Conservation (phyloP, 2,888 invertebrate species). For the Tinea pellionella region DNA sequence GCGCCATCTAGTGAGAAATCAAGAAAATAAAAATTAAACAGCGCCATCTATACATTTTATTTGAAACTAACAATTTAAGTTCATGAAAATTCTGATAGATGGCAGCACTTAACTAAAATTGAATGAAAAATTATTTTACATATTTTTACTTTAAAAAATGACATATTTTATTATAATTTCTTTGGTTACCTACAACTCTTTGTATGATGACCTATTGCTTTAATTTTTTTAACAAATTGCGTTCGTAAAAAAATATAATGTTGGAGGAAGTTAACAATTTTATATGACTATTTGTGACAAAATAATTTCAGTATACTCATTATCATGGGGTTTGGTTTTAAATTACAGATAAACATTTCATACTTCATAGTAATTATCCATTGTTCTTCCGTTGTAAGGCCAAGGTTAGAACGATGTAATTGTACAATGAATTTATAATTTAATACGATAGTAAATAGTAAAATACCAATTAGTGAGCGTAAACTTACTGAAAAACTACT, state of each 20-base stretch:
- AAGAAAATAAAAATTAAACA: neutral
- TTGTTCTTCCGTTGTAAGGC: neutral
- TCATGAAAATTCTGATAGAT: neutral
- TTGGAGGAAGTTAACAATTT: neutral
- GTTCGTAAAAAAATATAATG: neutral
- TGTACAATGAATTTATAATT: neutral
- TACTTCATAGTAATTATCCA: constrained; percentile 9
- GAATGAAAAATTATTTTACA: too few relatives aligned
- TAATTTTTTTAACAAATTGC: neutral
- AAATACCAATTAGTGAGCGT: too few relatives aligned
- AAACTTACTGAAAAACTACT: too few relatives aligned
- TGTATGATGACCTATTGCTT: neutral
- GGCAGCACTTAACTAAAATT: neutral
- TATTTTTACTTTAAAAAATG: too few relatives aligned
- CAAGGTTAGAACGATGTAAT: neutral
- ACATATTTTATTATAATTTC: too few relatives aligned
- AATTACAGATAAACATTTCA: neutral
- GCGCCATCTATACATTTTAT: neutral
- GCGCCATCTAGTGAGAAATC: too few relatives aligned
- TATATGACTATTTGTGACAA: neutral
- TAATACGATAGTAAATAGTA: neutral
- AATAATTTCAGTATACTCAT: neutral
- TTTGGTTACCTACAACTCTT: too few relatives aligned
- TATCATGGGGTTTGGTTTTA: too few relatives aligned
- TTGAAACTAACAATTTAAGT: neutral